These are phyloP conservation scores for Andrena flavipes DNA, from an alignment of 2,888 invertebrate genomes.

Conservation along the genomic window DNA sequence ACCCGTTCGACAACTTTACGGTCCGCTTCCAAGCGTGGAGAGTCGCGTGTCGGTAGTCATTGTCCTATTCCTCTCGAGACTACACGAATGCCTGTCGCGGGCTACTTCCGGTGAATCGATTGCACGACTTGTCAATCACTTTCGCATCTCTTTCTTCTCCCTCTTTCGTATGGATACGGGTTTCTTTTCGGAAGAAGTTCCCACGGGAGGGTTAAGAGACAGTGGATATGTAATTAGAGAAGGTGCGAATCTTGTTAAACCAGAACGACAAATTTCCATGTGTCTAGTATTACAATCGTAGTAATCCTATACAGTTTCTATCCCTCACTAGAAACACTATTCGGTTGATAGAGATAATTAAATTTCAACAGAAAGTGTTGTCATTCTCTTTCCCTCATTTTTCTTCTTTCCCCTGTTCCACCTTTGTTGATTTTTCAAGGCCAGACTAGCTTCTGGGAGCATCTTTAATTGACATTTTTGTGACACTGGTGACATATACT, in stretches of 20 bases:
- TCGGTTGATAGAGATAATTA: too few species aligned
- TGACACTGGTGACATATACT: too few species aligned
- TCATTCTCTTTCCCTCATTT: too few species aligned
- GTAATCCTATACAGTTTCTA: neutral
- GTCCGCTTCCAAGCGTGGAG: conserved; percentile 2
- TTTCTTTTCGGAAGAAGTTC: neutral
- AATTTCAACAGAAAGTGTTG: too few species aligned
- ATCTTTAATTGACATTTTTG: too few species aligned
- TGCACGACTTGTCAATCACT: neutral
- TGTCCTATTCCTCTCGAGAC: neutral
- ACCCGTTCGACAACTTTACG: conserved; percentile 1
- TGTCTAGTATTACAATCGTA: too few species aligned
- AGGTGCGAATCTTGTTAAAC: too few species aligned
- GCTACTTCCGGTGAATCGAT: neutral
- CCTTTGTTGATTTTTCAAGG: too few species aligned
- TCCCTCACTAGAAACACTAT: too few species aligned
- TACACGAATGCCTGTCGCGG: neutral
- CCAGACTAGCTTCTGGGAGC: too few species aligned
- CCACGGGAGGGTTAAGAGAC: neutral
- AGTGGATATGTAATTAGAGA: too few species aligned
- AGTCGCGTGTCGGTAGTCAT: conserved; percentile 18
- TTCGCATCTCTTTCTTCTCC: neutral
- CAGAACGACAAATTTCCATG: neutral
- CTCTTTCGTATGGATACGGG: neutral
- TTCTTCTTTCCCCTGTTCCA: too few species aligned